These are phyloP conservation scores for Telmatochromis sp. DNA, from an alignment of 2,113 vertebrate genomes.

Conservation along the genomic window DNA sequence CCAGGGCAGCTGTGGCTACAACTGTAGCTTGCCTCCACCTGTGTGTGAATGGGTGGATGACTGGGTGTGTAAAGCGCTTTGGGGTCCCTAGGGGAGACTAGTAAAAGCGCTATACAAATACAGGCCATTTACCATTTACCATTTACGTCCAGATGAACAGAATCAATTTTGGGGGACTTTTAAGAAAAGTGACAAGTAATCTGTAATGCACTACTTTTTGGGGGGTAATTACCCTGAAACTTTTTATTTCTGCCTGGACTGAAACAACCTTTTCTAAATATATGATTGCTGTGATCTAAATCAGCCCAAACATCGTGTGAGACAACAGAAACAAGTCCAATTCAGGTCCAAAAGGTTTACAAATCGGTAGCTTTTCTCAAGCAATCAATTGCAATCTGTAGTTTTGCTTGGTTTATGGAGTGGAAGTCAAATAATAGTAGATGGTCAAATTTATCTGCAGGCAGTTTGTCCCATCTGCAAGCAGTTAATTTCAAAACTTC, in stretches of 20 bases:
- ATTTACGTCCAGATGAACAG: neutral
- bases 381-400: neutral
- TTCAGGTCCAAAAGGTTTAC: neutral
- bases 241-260: neutral
- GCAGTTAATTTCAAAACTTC: neutral
- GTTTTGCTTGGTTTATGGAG: neutral
- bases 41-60: neutral
- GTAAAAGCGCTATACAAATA: neutral
- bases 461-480: neutral
- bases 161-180: neutral
- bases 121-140: neutral
- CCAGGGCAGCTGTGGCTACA: neutral
- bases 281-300: neutral
- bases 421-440: neutral
- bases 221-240: neutral
- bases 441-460: neutral
- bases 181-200: neutral
- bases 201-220: neutral
- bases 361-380: neutral
- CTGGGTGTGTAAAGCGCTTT: neutral
- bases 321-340: neutral
- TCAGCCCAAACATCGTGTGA: neutral
- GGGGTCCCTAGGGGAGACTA: rapidly evolving
- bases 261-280: neutral
- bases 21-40: neutral